Percentiles rank a stretch among this genome's conserved stretches.
These are phyloP conservation scores for Galagoides demidoff DNA, from an alignment of 2,797 vertebrate genomes.

Conservation along the genomic window DNA sequence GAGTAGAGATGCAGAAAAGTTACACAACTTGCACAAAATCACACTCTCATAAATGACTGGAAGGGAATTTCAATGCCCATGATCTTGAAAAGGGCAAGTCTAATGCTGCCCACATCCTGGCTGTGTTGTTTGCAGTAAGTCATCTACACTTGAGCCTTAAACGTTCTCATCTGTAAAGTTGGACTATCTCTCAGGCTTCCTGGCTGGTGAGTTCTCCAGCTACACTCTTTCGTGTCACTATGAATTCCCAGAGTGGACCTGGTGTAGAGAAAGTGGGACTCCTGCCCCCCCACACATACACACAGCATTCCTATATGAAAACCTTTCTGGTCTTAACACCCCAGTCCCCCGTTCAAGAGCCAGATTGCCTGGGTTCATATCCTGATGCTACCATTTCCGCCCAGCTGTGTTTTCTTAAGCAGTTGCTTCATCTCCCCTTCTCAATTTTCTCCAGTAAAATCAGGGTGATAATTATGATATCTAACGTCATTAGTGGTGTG, in stretches of 20 bases:
- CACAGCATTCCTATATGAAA: neutral
- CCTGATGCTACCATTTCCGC: neutral
- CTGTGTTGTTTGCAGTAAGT: neutral
- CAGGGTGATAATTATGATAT: neutral
- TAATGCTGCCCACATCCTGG: neutral
- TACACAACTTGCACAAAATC: neutral
- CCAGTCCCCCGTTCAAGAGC: neutral
- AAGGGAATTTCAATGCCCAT: neutral
- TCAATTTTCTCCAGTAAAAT: neutral
- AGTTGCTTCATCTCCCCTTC: neutral
- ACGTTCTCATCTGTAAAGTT: neutral
- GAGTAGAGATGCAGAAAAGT: neutral
- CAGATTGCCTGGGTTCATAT: neutral
- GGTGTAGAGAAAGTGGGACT: neutral
- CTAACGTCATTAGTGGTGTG: neutral
- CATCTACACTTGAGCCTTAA: neutral
- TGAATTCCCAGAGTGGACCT: neutral
- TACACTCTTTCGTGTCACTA: rapidly evolving
- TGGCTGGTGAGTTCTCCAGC: neutral
- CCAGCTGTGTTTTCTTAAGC: neutral
- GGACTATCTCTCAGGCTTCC: neutral
- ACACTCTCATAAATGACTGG: neutral
- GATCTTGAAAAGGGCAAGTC: neutral
- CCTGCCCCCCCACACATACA: too few species aligned
- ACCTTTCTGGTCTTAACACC: neutral